Evolutionary conservation across 1,140 invertebrate species (phyloP), one percentile per base, ranked within the genome.

Genomic region (Zaprionus gabonicus): DNA sequence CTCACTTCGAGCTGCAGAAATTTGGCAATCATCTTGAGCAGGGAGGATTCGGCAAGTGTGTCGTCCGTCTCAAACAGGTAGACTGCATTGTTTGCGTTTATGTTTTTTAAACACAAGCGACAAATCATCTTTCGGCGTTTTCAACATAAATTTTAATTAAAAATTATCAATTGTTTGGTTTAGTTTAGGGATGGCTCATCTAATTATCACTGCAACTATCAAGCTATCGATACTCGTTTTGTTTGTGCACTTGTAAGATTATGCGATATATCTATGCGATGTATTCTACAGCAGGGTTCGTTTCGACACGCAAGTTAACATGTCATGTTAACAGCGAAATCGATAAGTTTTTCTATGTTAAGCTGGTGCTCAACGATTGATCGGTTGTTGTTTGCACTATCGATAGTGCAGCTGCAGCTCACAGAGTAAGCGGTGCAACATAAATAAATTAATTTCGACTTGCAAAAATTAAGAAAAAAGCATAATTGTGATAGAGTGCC

Each of bases 11-110:
- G 69, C 44, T 91, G 88, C 41, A 91, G 68, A 65, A 91, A 91
- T 58, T 91, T 91, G 57, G 88, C 83, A 58, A 91, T 91, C 58
- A 91, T 84, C 62, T 91, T 91, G 15, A 91, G 83, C 59, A 91
- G 69, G n/a, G 77, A 69, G 10, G 88, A 82, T 59, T 91, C 88
- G 27, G 83, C 79, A 36, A 87, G 64, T 15, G 88, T 80, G 36
- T 88, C 83, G 60, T 85, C 66, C 17, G 81, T 88, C 25, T 91
- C 81, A 58, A 91, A 91, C 10, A 91, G 70, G 15, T 82, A 91
- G 49, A 91, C 88, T 20, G 81, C 83, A 71, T 71, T 80, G 53
- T 81, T 82, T 67, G 73, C 76, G 71, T 80, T 88, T 56, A 91
- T 78, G 69, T 69, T 76, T 51, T 74, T 82, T 75, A 91, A 76